phyloP scores from a whole-genome alignment of 2,797 vertebrate species.

The Cynodonichthys magdalenae region DNA sequence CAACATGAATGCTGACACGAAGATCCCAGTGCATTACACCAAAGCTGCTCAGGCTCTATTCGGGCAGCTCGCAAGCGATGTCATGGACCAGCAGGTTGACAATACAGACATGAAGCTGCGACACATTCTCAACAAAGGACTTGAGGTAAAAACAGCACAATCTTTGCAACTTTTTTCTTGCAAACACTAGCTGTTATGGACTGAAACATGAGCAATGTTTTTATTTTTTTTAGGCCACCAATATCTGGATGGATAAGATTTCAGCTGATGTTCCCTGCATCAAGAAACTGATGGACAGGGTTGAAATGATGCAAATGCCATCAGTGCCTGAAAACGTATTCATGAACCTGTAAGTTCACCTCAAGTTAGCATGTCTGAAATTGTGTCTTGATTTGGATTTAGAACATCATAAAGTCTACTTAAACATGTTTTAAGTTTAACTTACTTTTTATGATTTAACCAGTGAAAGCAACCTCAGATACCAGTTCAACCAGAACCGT shows the following conservation, averaged over 20 bases:
- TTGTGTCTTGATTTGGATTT: no score
- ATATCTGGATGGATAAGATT: slow-evolving; percentile 86
- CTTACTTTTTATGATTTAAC: slow-evolving; percentile 24
- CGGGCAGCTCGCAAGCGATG: slow-evolving; percentile 53
- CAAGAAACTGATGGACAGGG: slow-evolving; percentile 75
- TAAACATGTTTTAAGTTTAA: slow-evolving; percentile 8
- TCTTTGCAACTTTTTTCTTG: not conserved
- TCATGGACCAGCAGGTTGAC: slow-evolving; percentile 86
- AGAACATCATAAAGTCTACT: not conserved
- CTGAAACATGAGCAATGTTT: slow-evolving; percentile 10
- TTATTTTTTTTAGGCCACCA: slow-evolving; percentile 76
- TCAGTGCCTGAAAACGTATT: slow-evolving; percentile 88
- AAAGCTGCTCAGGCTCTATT: slow-evolving; percentile 71
- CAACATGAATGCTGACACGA: slow-evolving; percentile 82
- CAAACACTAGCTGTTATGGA: not conserved
- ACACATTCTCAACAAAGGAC: slow-evolving; percentile 86
- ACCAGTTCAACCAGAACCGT: slow-evolving; percentile 84
- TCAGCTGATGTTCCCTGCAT: slow-evolving; percentile 78
- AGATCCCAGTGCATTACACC: slow-evolving; percentile 69
- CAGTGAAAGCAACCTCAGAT: slow-evolving; percentile 87
- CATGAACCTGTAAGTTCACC: slow-evolving; percentile 85
- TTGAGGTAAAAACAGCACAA: slow-evolving; percentile 80
- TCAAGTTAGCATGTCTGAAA: not conserved
- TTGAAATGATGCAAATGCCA: slow-evolving; percentile 80
- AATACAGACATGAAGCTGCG: slow-evolving; percentile 90